Evolutionary conservation across 2,888 invertebrate genomes (phyloP).

Genomic region (Melinaea marsaeus): DNA sequence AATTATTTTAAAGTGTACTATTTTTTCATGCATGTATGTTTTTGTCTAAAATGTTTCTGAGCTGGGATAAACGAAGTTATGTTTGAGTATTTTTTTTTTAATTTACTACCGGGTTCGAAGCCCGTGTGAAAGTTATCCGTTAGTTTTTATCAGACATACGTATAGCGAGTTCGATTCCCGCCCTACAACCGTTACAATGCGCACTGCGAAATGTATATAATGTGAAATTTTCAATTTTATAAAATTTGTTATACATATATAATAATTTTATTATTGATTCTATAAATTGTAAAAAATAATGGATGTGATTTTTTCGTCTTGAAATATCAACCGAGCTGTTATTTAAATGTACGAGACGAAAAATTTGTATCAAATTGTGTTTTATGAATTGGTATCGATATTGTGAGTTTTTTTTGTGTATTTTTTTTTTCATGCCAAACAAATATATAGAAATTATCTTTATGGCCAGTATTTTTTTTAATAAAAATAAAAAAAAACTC

Average conservation of each 20-base stretch:
- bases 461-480: not conserved
- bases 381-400: not conserved
- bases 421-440: too few relatives aligned
- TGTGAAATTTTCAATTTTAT: not conserved
- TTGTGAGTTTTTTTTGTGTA: not conserved
- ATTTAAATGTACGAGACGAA: not conserved
- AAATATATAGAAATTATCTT: not conserved
- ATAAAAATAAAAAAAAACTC: not conserved
- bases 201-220: not conserved
- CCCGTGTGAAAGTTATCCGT: slow-evolving; percentile 3
- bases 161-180: slow-evolving; percentile 21
- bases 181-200: not conserved
- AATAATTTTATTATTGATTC: not conserved
- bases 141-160: not conserved
- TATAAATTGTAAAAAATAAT: not conserved
- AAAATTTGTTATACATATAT: not conserved
- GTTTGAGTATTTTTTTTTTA: not conserved
- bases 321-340: not conserved
- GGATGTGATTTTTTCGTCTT: not conserved
- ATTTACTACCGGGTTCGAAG: slow-evolving; percentile 20
- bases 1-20: too few relatives aligned
- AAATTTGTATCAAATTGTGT: not conserved
- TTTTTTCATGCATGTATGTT: too few relatives aligned
- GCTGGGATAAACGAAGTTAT: not conserved
- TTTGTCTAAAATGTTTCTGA: not conserved